These are phyloP conservation scores for Capreolus pygargus DNA, from an alignment of 2,113 vertebrate genomes.

Conservation along the genomic window DNA sequence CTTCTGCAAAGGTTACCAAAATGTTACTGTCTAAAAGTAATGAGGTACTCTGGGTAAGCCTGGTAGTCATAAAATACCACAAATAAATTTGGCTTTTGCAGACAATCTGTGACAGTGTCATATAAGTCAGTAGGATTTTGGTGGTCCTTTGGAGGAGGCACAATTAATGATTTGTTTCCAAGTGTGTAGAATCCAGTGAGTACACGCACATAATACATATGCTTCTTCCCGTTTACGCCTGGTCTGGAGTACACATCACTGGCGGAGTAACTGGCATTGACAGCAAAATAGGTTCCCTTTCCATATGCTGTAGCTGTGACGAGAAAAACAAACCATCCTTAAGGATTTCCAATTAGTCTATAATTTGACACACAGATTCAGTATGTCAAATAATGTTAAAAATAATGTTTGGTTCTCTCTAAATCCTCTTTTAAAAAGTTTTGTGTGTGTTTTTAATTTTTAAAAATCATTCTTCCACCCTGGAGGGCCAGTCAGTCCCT, in stretches of 20 bases:
- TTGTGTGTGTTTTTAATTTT: background rate
- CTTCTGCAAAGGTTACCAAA: background rate
- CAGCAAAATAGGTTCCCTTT: slow-evolving; percentile 74
- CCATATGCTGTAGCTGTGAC: slow-evolving; percentile 41
- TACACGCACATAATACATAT: slow-evolving; percentile 67
- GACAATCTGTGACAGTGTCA: slow-evolving; percentile 49
- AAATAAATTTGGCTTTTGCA: background rate
- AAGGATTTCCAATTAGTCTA: background rate
- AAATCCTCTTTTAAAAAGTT: background rate
- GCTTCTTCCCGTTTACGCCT: slow-evolving; percentile 3
- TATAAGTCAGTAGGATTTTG: slow-evolving; percentile 45
- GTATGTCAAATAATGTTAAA: background rate
- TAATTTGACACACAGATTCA: background rate
- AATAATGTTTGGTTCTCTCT: background rate
- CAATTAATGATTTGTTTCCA: background rate
- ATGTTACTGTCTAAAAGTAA: slow-evolving; percentile 54
- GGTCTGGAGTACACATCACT: slow-evolving; percentile 18
- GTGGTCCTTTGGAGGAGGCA: slow-evolving; percentile 52
- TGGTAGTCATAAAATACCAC: slow-evolving; percentile 70
- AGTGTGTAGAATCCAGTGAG: slow-evolving; percentile 41
- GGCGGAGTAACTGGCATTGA: slow-evolving; percentile 49
- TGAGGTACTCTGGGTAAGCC: slow-evolving; percentile 72
- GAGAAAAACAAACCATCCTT: slow-evolving; percentile 2
- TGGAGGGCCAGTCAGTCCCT: background rate
- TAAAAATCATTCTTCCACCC: background rate